Conservation (phyloP, 1,140 invertebrate genomes). For the Phthorimaea operculella region DNA sequence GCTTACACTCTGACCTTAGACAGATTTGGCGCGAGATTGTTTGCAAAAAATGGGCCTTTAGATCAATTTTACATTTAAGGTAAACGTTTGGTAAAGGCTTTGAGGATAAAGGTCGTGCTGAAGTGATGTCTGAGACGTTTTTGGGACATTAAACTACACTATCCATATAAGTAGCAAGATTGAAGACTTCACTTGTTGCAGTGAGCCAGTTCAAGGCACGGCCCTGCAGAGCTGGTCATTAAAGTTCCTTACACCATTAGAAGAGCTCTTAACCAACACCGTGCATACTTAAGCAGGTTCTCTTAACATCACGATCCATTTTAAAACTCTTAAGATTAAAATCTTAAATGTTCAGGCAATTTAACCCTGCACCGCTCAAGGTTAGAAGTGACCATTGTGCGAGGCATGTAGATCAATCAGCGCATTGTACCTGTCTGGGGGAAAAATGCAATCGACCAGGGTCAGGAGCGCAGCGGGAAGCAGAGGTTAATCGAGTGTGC, state of each 20-base stretch:
- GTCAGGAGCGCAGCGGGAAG: conserved; percentile 33
- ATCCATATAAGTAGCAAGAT: too few species aligned
- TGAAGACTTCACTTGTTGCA: too few species aligned
- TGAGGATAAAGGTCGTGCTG: not conserved
- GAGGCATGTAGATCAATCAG: conserved; percentile 30
- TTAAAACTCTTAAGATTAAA: not conserved
- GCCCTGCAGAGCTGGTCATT: too few species aligned
- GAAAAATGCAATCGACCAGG: conserved; percentile 47
- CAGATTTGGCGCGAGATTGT: conserved; percentile 19
- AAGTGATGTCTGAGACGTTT: too few species aligned
- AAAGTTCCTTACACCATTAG: too few species aligned
- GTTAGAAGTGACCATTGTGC: conserved; percentile 1
- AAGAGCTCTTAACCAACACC: too few species aligned
- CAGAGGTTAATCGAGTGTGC: conserved; percentile 47
- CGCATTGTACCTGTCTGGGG: conserved; percentile 27
- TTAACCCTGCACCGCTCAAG: not conserved
- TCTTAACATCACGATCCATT: too few species aligned
- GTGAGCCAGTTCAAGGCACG: too few species aligned
- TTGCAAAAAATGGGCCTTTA: conserved; percentile 17
- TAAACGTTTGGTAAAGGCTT: not conserved
- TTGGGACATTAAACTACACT: too few species aligned
- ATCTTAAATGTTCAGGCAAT: not conserved
- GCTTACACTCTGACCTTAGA: conserved; percentile 44
- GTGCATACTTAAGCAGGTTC: too few species aligned
- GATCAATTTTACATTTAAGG: not conserved